Conservation (phyloP, 1,140 invertebrate species). For the Drosophila persimilis region DNA sequence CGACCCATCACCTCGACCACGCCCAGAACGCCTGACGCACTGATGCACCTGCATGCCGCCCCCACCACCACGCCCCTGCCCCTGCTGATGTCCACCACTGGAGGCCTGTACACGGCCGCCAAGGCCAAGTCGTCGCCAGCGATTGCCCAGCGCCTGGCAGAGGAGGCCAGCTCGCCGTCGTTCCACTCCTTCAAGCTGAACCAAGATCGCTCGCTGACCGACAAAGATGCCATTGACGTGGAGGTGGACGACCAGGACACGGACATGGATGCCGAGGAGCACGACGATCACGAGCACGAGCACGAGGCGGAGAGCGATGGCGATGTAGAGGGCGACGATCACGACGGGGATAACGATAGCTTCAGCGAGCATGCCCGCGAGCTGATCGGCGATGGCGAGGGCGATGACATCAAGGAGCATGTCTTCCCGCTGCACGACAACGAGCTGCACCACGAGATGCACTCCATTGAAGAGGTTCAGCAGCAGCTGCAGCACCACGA, state of each 20-base stretch:
- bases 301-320: constrained; percentile 42
- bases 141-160: constrained; percentile 24
- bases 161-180: constrained; percentile 53
- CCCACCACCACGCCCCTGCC: constrained; percentile 72
- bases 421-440: constrained; percentile 72
- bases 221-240: constrained; percentile 48
- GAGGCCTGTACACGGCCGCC: constrained; percentile 46
- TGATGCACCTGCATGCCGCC: constrained; percentile 48
- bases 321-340: constrained; percentile 37
- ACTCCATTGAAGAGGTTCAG: constrained; percentile 72
- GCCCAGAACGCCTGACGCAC: constrained; percentile 51
- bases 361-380: constrained; percentile 46
- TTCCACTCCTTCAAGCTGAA: constrained; percentile 76
- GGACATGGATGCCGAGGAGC: constrained; percentile 45
- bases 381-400: constrained; percentile 33
- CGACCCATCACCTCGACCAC: constrained; percentile 82
- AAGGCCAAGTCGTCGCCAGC: constrained; percentile 63
- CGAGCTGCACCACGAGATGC: constrained; percentile 69
- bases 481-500: constrained; percentile 62
- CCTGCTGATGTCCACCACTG: constrained; percentile 72
- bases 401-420: constrained; percentile 60
- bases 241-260: constrained; percentile 65
- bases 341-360: constrained; percentile 20
- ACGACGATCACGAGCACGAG: constrained; percentile 61
- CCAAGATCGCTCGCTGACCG: constrained; percentile 71